Conservation (phyloP, 2,888 invertebrate species). For the Lamellibrachia satsuma region DNA sequence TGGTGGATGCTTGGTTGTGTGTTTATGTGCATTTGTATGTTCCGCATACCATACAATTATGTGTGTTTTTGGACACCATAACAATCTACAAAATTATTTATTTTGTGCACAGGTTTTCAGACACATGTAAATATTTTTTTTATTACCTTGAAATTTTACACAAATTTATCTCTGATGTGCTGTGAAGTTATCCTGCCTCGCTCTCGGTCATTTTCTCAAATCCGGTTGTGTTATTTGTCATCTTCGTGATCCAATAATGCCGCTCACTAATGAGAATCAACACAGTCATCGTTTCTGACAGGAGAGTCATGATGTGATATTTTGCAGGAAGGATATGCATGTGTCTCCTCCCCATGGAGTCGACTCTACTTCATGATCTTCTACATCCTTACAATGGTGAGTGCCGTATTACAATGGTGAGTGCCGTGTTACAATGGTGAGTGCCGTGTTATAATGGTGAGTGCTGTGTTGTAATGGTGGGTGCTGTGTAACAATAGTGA, state of each 20-base stretch:
- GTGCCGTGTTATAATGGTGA: neutral
- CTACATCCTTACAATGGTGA: constrained; percentile 85
- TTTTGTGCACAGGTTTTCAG: no score
- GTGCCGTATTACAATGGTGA: constrained; percentile 28
- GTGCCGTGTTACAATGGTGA: neutral
- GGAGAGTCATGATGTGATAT: neutral
- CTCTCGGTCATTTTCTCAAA: no score
- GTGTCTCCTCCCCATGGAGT: constrained; percentile 72
- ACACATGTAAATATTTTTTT: no score
- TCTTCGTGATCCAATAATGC: no score
- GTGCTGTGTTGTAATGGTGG: no score
- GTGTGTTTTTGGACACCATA: no score
- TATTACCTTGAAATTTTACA: no score
- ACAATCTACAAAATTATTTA: no score
- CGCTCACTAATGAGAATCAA: no score
- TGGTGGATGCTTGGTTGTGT: neutral
- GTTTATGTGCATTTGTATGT: neutral
- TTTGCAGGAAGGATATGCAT: constrained; percentile 71
- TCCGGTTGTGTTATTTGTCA: no score
- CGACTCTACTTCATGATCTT: constrained; percentile 88
- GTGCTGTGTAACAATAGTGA: neutral
- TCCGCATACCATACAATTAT: neutral
- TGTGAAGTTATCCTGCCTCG: no score
- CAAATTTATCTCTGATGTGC: no score
- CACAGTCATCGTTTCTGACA: neutral